A percentile compares a stretch with the other conserved stretches of the same genome.
Conservation (phyloP, 1,140 invertebrate genomes). For the Tribolium castaneum region DNA sequence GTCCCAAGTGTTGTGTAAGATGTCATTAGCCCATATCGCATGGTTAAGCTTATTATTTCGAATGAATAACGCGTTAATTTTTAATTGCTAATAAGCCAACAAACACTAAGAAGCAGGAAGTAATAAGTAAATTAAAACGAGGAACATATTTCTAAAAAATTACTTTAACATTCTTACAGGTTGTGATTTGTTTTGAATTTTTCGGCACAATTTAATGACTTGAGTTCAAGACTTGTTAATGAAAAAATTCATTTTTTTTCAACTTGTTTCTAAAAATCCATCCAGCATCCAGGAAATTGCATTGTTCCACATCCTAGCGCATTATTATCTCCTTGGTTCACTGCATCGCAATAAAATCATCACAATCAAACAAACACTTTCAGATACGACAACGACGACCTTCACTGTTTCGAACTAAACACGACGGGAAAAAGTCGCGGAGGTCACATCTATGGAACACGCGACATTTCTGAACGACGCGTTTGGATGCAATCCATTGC, state of each 20-base stretch:
- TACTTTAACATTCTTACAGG: no score
- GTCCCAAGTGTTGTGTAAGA: background rate
- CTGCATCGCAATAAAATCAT: constrained; percentile 45
- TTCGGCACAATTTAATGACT: no score
- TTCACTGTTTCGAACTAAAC: constrained; percentile 71
- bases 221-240: no score
- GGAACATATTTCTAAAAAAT: no score
- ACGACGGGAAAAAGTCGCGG: constrained; percentile 64
- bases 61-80: background rate
- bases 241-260: background rate
- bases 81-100: background rate
- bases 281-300: background rate
- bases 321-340: constrained; percentile 1
- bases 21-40: background rate
- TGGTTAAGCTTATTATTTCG: background rate
- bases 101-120: no score
- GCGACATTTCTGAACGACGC: constrained; percentile 68
- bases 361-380: constrained; percentile 46
- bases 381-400: constrained; percentile 68
- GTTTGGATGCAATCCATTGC: constrained; percentile 78
- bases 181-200: no score
- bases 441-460: constrained; percentile 68
- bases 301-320: background rate
- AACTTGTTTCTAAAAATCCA: background rate
- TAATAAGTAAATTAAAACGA: no score